These are phyloP conservation scores for Epizoanthus fatuus DNA, from an alignment of 92 coral and sea anemone species.

Conservation along the genomic window DNA sequence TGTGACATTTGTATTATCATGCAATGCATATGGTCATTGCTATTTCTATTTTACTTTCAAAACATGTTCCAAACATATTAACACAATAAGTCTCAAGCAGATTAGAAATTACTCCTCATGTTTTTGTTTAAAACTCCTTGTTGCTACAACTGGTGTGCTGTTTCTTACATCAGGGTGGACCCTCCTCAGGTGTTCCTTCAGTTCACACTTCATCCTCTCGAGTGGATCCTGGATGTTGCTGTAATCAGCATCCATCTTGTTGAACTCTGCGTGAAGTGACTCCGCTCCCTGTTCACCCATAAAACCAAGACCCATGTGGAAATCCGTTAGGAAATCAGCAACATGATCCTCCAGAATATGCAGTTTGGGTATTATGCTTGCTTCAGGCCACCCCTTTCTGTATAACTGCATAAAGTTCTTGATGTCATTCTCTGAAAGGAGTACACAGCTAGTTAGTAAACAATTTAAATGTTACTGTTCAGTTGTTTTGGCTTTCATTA, in stretches of 20 bases:
- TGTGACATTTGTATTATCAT: no score
- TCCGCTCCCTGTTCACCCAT: slow-evolving; percentile 22
- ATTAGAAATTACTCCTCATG: not conserved
- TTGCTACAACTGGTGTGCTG: not conserved
- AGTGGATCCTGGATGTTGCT: not conserved
- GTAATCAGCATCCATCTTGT: not conserved
- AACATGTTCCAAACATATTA: no score
- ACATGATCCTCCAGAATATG: slow-evolving; percentile 13
- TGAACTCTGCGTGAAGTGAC: not conserved
- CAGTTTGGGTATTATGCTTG: not conserved
- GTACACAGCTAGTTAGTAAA: no score
- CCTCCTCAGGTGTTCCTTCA: slow-evolving; percentile 13
- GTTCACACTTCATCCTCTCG: not conserved
- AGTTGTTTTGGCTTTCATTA: no score
- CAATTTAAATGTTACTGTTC: no score
- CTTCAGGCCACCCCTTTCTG: not conserved
- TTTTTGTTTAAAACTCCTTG: not conserved
- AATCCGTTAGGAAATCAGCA: not conserved
- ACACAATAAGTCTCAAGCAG: no score
- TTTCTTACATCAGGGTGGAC: slow-evolving; percentile 1
- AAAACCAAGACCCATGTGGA: slow-evolving; percentile 8
- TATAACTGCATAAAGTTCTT: not conserved
- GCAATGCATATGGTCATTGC: no score
- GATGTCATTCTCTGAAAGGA: not conserved
- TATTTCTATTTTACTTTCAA: no score